Evolutionary conservation across 2,797 vertebrate genomes (phyloP), one percentile per base, ranked within the genome.

Genomic region (Calcarius lapponicus): DNA sequence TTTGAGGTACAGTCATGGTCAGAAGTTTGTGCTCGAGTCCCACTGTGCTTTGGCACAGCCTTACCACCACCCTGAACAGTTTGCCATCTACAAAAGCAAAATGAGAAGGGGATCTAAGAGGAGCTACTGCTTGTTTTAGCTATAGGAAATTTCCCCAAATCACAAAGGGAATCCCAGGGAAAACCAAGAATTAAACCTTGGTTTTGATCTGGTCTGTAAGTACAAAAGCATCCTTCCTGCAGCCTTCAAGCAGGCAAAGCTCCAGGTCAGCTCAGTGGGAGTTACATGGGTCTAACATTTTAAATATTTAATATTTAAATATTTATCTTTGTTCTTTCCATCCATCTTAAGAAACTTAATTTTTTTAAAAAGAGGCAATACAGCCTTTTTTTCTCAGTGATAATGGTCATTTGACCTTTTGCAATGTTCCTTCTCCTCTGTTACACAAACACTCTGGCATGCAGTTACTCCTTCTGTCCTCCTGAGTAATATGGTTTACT

Each of bases 401-500:
- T 93, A 86, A 50, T 69, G 74, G 88, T 91, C 85, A 42, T 90
- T 74, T 93, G 88, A 92, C 85, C 94, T 93, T 94, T 92, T 80
- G 42, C 90, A 93, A 12, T 88, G 91, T 95, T 96, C 72, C 60
- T 93, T 3, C 87, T 95, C 89, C 80, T 91, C 58, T 92, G 58
- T 88, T 94, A 64, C 56, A 70, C 80, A 95, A 74, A 80, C 62
- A n/a, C 1, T 6, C 69, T 94, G 83, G 57, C 79, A 92, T 74
- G 71, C 50, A 60, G 21, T 91, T 91, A 78, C 82, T 94, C 45
- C 80, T 88, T 64, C 87, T 95, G 57, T 92, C 64, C 95, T 93
- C 93, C 88, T 74, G 86, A 94, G 90, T 95, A 95, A 92, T 78
- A 81, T 36, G 38, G 85, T 79, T 95, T 83, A 94, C 85, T 81